Evolutionary conservation across 2,113 vertebrate genomes (phyloP), one percentile per base, ranked within the genome.

Genomic region (Seriola quinqueradiata): DNA sequence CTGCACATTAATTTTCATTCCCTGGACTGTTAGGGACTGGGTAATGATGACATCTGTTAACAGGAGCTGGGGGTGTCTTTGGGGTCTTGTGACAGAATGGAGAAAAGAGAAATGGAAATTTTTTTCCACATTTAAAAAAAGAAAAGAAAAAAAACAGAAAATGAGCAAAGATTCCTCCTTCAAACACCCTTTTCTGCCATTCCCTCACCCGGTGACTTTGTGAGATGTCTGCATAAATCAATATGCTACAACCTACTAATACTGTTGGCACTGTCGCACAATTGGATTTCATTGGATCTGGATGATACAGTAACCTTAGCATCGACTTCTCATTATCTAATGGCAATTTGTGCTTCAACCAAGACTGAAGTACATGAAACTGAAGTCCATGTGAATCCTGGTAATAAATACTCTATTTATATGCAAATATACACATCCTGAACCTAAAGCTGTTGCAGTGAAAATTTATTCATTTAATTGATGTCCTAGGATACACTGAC

Each of bases 41-140:
- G 58, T 87, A 88, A 87, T 92, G 90, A 90, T 79, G 76, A 84
- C 84, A 90, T 91, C 85, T 90, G 87, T 90, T 87, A 86, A 82
- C 84, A 60, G 81, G 73, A 74, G 65, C 50, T 67, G 55, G 55
- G 59, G 65, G 60, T 70, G 71, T 65, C 65, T 85, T 83, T 80
- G 71, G 84, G 81, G 76, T 76, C 70, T 72, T 72, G 40, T 48
- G 79, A 75, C 75, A 77, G 75, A 73, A 71, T 48, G 42, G 63
- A 82, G 74, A 80, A 75, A 70, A 76, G 14, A 81, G 52, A 63
- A 75, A 86, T 83, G 81, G 73, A 86, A 90, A 92, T 87, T 28
- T 28, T 0, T 13, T 28, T 3, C 23, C 46, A 67, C 48, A 68
- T 25, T 19, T 50, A 81, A 79, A 40, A 59, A 61, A 32, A 58